Percentiles rank a stretch among this genome's conserved stretches.
These are phyloP conservation scores for Cydia strobilella DNA, from an alignment of 1,140 invertebrate species.

Conservation along the genomic window DNA sequence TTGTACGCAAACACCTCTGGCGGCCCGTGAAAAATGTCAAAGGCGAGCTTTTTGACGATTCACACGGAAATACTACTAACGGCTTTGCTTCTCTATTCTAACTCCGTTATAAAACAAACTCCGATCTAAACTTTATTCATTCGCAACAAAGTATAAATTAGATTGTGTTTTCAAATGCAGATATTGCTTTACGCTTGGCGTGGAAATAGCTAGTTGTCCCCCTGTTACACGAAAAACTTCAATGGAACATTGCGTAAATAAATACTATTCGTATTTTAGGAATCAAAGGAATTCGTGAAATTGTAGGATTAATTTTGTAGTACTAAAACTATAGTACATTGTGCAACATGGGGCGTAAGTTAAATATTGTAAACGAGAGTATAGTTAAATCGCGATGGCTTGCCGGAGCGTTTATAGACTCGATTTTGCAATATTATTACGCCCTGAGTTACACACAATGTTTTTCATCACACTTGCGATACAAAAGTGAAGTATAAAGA, in stretches of 20 bases:
- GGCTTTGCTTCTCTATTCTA: not conserved
- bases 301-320: not conserved
- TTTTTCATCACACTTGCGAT: no score
- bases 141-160: no score
- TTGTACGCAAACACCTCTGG: slow-evolving; percentile 9
- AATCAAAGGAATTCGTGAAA: not conserved
- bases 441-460: no score
- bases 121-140: not conserved
- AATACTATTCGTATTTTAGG: not conserved
- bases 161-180: not conserved
- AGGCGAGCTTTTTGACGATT: slow-evolving; percentile 17
- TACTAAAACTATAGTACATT: no score
- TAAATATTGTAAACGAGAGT: no score
- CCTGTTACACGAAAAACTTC: not conserved
- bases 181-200: not conserved
- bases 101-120: not conserved
- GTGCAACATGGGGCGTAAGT: no score
- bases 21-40: slow-evolving; percentile 9
- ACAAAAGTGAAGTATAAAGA: no score
- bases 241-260: not conserved
- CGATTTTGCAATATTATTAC: no score
- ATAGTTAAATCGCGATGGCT: no score
- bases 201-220: not conserved
- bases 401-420: no score
- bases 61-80: not conserved